Conservation (phyloP, 2,797 vertebrate species). For the Brachymystax lenok region DNA sequence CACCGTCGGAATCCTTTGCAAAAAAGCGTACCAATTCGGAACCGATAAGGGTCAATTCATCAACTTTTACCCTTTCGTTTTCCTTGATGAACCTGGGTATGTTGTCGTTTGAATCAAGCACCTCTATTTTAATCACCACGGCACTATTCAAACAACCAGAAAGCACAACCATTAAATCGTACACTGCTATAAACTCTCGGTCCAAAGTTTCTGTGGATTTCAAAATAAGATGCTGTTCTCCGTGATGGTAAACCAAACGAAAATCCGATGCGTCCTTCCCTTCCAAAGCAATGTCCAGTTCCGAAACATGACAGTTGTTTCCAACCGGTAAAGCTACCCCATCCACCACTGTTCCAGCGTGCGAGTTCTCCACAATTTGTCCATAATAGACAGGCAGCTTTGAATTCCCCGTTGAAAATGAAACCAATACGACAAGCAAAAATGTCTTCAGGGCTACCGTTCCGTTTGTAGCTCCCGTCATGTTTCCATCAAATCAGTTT, state of each 20-base stretch:
- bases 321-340: constrained; percentile 56
- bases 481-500: constrained; percentile 63
- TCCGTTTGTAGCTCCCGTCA: constrained; percentile 60
- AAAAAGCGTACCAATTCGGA: constrained; percentile 67
- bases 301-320: constrained; percentile 43
- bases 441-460: constrained; percentile 37
- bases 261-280: constrained; percentile 70
- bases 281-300: constrained; percentile 46
- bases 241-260: constrained; percentile 46
- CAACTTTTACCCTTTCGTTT: constrained; percentile 51
- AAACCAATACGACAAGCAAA: constrained; percentile 43
- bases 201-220: constrained; percentile 72
- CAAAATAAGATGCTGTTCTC: constrained; percentile 58
- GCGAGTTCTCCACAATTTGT: constrained; percentile 67
- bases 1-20: constrained; percentile 71
- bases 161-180: constrained; percentile 62
- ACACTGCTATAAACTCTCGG: constrained; percentile 71
- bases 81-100: constrained; percentile 61
- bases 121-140: constrained; percentile 64
- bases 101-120: constrained; percentile 76
- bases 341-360: constrained; percentile 63
- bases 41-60: constrained; percentile 68
- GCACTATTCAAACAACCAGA: constrained; percentile 48
- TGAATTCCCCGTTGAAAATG: constrained; percentile 38
- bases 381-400: constrained; percentile 52